Evolutionary conservation across 2,888 invertebrate genomes (phyloP).

Genomic region (Andrena camellia): DNA sequence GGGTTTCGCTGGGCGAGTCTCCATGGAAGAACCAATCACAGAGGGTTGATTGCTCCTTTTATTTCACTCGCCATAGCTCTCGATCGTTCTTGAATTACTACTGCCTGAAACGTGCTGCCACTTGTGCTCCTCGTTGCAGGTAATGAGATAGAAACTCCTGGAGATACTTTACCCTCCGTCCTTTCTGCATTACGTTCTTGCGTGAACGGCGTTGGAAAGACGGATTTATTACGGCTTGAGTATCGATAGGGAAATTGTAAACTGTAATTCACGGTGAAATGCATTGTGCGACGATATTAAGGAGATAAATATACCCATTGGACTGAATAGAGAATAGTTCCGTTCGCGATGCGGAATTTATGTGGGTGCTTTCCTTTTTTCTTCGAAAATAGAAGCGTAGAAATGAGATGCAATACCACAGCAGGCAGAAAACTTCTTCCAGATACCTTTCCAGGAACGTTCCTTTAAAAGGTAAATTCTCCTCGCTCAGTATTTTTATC

Average conservation of each 20-base stretch:
- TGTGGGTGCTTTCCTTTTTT: conserved; percentile 7
- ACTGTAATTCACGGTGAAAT: conserved; percentile 36
- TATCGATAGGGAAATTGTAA: conserved; percentile 41
- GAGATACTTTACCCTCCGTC: conserved; percentile 37
- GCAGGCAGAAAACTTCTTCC: neutral
- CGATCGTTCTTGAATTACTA: neutral
- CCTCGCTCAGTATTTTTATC: neutral
- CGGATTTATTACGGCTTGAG: conserved; percentile 40
- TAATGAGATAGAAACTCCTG: conserved; percentile 61
- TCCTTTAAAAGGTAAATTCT: neutral
- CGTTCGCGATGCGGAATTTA: conserved; percentile 16
- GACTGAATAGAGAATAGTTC: conserved; percentile 25
- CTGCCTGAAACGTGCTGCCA: conserved; percentile 16
- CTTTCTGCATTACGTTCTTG: conserved; percentile 13
- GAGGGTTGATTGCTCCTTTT: conserved; percentile 26
- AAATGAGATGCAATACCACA: neutral
- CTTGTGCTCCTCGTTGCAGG: conserved; percentile 45
- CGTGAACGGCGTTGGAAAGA: conserved; percentile 12
- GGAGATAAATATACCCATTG: conserved; percentile 10
- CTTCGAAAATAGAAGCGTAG: neutral
- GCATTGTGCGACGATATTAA: conserved; percentile 25
- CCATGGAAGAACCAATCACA: conserved; percentile 46
- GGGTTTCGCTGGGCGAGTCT: conserved; percentile 7
- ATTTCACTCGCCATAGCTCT: conserved; percentile 27
- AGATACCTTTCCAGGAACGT: neutral